Base-by-base conservation (phyloP, 1,140 invertebrate genomes). In the Conopomorpha cramerella region DNA sequence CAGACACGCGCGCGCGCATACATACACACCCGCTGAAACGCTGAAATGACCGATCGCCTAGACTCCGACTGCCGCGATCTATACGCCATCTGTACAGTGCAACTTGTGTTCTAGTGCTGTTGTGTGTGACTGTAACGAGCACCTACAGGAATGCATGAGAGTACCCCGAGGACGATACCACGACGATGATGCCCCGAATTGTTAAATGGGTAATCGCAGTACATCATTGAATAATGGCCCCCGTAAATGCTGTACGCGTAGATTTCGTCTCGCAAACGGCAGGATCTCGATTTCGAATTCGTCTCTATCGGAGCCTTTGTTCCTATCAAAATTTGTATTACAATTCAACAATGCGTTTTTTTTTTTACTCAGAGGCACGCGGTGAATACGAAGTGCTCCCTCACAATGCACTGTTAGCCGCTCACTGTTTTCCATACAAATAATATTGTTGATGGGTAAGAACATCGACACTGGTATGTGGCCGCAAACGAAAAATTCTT, bases 181-280 rank as follows among this genome's bases (percentile, higher is more conserved):
- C 49, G 45, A 52, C 46, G 54, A 59, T 62, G 51, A 72, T 72
- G 67, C 39, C 65, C 70, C 70, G 57, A 72, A 76, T 76, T 68
- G 62, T 55, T 65, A 68, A 76, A 72, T 71, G 67, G 67, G 71
- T 76, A 76, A 72, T 76, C 65, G 71, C 50, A 63, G 51, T 52
- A 70, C 64, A 64, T 76, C 66, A 76, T 76, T 76, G 67, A 55
- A 72, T 72, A 76, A 76, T 76, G 67, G 64, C 60, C 63, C 65
- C 62, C 49, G 54, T 55, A 60, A 55, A 57, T 66, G 55, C 64
- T 55, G 49, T 49, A 59, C 61, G 19, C 19, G 19, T n/a, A n/a
- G n/a, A n/a, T n/a, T n/a, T n/a, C n/a, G n/a, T n/a, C n/a, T n/a
- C n/a, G n/a, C n/a, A n/a, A n/a, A n/a, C n/a, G n/a, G n/a, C n/a